Evolutionary conservation across 2,113 vertebrate genomes (phyloP).

Genomic region (Tupaia chinensis): DNA sequence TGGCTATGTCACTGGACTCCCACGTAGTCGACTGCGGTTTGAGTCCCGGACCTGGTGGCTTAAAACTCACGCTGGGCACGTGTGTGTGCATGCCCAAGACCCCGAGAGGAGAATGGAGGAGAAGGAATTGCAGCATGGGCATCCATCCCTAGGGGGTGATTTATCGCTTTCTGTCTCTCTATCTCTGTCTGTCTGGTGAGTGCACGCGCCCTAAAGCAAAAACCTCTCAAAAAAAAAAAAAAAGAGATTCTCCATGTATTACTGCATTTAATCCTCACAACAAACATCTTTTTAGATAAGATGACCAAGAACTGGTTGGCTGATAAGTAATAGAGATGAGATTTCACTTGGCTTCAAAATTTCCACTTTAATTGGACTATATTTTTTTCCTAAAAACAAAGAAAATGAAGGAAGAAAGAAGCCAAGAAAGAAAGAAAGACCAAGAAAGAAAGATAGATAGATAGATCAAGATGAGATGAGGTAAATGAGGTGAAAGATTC

Average conservation of each 20-base stretch:
- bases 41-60: no score
- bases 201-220: no score
- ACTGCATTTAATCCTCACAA: background rate
- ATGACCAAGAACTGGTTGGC: background rate
- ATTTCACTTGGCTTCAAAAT: background rate
- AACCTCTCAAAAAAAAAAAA: no score
- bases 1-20: no score
- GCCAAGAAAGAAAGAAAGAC: background rate
- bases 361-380: background rate
- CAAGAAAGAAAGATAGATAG: background rate
- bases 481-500: background rate
- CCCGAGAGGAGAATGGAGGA: no score
- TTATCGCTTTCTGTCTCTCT: no score
- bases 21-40: no score
- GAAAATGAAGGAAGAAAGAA: background rate
- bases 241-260: background rate
- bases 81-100: no score
- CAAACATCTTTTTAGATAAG: background rate
- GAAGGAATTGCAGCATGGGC: no score
- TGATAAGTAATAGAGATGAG: background rate
- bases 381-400: background rate
- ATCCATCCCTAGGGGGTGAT: no score
- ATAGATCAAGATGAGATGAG: background rate
- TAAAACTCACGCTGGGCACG: no score
- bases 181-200: no score